Conservation (phyloP, 2,888 invertebrate genomes). For the Sthenelais limicola region DNA sequence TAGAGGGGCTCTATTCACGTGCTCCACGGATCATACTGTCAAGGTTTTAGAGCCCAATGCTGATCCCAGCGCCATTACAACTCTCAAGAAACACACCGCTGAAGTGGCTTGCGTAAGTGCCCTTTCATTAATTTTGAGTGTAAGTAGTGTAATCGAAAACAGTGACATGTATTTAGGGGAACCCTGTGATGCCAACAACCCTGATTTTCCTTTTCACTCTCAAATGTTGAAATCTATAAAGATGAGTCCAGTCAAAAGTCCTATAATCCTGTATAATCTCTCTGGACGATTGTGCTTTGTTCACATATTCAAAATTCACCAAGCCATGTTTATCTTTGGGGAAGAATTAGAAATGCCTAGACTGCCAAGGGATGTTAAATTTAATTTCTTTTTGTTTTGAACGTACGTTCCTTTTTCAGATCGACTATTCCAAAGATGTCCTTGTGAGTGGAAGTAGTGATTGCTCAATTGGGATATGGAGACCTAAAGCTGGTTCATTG, state of each 20-base stretch:
- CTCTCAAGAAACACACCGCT: conserved; percentile 55
- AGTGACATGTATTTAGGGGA: no score
- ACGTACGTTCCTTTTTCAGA: conserved; percentile 53
- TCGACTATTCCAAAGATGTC: conserved; percentile 61
- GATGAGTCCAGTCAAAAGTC: no score
- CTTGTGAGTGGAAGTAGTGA: conserved; percentile 66
- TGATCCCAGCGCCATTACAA: conserved; percentile 59
- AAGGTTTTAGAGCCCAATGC: conserved; percentile 62
- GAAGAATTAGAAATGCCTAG: not conserved
- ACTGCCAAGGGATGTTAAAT: not conserved
- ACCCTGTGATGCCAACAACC: no score
- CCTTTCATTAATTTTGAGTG: not conserved
- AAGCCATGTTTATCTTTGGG: no score
- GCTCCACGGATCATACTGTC: conserved; percentile 62
- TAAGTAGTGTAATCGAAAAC: no score
- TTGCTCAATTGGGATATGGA: conserved; percentile 63
- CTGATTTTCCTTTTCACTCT: no score
- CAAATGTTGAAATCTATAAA: no score
- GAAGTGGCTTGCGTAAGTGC: conserved; percentile 62
- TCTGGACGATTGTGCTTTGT: no score
- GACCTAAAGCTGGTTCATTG: conserved; percentile 48
- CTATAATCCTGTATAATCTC: no score
- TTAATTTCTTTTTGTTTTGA: not conserved
- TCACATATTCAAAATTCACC: no score
- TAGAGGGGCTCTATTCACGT: conserved; percentile 65